phyloP scores from a whole-genome alignment of 2,797 vertebrate species.

The Syngnathus rostellatus region DNA sequence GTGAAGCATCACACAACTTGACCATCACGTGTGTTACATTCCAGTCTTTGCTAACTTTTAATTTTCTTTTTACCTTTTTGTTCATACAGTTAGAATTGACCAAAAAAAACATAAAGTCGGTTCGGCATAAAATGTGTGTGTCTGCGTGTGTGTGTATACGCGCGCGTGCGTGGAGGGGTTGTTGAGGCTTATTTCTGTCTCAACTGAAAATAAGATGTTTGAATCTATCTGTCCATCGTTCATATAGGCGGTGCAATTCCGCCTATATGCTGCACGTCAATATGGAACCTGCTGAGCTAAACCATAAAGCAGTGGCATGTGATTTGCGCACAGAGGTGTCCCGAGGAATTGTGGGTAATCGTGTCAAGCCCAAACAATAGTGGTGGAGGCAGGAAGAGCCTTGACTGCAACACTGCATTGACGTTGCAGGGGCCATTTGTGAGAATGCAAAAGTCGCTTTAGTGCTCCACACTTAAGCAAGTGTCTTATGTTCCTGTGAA shows the following conservation, averaged over 20 bases:
- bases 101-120: too few relatives aligned
- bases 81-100: too few relatives aligned
- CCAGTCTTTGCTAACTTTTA: background rate
- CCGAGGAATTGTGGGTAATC: conserved; percentile 4
- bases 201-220: background rate
- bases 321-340: background rate
- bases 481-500: background rate
- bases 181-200: background rate
- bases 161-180: background rate
- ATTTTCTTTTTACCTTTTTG: background rate
- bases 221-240: background rate
- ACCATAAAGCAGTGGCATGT: background rate
- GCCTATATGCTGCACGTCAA: background rate
- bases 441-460: background rate
- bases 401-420: background rate
- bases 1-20: background rate
- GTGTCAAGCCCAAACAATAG: background rate
- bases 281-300: background rate
- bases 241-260: background rate
- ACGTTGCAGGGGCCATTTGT: background rate
- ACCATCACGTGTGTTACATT: background rate
- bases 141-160: too few relatives aligned
- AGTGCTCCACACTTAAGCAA: background rate
- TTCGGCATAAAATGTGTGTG: too few relatives aligned
- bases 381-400: background rate